A percentile compares a stretch with the other conserved stretches of the same genome.
phyloP scores from a whole-genome alignment of 1,140 invertebrate genomes.

The Chironomus tepperi region DNA sequence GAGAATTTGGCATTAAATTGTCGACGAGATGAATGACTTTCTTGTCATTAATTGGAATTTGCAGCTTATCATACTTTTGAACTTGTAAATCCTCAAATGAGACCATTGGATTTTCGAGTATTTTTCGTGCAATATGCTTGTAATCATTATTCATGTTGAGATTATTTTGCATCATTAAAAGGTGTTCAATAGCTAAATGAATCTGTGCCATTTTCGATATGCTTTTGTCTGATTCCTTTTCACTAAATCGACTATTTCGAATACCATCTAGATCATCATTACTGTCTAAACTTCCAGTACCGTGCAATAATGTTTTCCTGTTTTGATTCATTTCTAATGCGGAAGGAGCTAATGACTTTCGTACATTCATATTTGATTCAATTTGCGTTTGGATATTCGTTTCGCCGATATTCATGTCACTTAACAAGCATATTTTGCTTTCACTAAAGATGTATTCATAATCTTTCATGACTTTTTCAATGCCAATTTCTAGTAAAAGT shows the following conservation, averaged over 20 bases:
- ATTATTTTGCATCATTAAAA: conserved; percentile 37
- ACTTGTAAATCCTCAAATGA: conserved; percentile 32
- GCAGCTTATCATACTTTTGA: conserved; percentile 32
- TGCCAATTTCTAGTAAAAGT: conserved; percentile 37
- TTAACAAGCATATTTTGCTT: conserved; percentile 35
- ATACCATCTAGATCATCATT: conserved; percentile 30
- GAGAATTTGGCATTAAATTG: conserved; percentile 32
- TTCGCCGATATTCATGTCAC: conserved; percentile 29
- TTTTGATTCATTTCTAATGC: conserved; percentile 11
- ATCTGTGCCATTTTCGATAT: conserved; percentile 35
- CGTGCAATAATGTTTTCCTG: conserved; percentile 34
- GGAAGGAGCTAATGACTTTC: conserved; percentile 36
- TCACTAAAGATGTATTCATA: conserved; percentile 38
- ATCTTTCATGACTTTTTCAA: conserved; percentile 38
- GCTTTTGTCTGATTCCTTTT: conserved; percentile 30
- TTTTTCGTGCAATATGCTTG: conserved; percentile 26
- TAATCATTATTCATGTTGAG: conserved; percentile 37
- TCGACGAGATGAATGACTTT: conserved; percentile 34
- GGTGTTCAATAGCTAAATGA: conserved; percentile 36
- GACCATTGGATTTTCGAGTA: conserved; percentile 31
- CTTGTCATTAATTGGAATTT: conserved; percentile 33
- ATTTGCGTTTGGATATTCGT: not conserved
- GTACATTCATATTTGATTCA: conserved; percentile 31
- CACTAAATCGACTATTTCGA: conserved; percentile 37
- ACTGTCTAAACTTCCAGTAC: conserved; percentile 26